phyloP scores from a whole-genome alignment of 2,888 invertebrate species.

The Agrenia bidenticulata region DNA sequence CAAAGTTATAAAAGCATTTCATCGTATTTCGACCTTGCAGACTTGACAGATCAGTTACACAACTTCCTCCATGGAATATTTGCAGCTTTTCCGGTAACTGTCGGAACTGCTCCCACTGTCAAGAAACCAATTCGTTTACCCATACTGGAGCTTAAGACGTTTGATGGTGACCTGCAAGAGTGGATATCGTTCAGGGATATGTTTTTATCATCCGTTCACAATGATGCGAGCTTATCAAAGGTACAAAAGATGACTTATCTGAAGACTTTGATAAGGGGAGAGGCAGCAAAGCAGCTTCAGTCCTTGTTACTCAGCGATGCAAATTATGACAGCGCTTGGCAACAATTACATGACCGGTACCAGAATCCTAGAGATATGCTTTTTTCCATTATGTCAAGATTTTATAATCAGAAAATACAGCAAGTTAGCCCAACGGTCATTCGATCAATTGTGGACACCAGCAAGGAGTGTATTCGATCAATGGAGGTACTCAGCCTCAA shows the following conservation, averaged over 20 bases:
- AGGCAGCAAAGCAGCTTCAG: slow-evolving; percentile 22
- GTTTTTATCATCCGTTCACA: slow-evolving; percentile 14
- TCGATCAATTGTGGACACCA: slow-evolving; percentile 21
- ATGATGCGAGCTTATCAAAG: slow-evolving; percentile 13
- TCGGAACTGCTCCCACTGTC: too few species aligned
- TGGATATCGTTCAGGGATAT: slow-evolving; percentile 29
- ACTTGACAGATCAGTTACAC: too few species aligned
- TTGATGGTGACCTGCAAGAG: slow-evolving; percentile 25
- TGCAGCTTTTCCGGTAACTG: too few species aligned
- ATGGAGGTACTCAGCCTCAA: slow-evolving; percentile 17
- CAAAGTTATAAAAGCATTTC: too few species aligned
- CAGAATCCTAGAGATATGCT: slow-evolving; percentile 26
- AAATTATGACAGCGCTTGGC: slow-evolving; percentile 29
- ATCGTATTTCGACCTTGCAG: too few species aligned
- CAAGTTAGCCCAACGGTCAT: neutral
- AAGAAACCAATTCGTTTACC: slow-evolving; percentile 29
- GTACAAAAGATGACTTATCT: slow-evolving; percentile 29
- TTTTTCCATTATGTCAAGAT: slow-evolving; percentile 4
- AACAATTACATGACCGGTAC: slow-evolving; percentile 15
- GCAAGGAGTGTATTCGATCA: slow-evolving; percentile 24
- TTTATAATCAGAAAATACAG: slow-evolving; percentile 4
- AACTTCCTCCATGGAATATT: too few species aligned
- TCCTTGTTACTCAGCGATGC: slow-evolving; percentile 16
- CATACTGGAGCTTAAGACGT: slow-evolving; percentile 19
- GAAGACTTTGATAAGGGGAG: slow-evolving; percentile 13